Percentiles rank a stretch among this genome's conserved stretches.
These are phyloP conservation scores for Seriola rivoliana DNA, from an alignment of 2,113 vertebrate genomes.

Conservation along the genomic window DNA sequence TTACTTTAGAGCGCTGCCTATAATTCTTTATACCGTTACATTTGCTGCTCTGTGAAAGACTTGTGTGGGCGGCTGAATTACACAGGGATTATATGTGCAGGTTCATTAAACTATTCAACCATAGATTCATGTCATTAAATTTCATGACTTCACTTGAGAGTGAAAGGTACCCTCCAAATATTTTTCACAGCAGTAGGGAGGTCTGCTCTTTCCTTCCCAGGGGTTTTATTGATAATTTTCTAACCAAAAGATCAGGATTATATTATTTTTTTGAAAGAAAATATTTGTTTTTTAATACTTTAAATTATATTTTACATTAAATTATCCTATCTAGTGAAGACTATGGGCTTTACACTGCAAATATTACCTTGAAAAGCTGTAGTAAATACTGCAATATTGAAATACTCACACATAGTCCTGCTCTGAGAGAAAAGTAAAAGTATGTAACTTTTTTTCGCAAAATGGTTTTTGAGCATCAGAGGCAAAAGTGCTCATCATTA, in stretches of 20 bases:
- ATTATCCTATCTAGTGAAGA: neutral
- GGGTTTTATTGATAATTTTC: conserved; percentile 53
- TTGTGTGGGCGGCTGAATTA: conserved; percentile 56
- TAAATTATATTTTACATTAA: neutral
- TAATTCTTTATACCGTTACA: conserved; percentile 57
- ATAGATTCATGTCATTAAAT: conserved; percentile 54
- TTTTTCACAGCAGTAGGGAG: conserved; percentile 40
- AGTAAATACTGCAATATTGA: neutral
- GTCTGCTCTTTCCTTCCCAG: conserved; percentile 27
- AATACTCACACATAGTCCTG: neutral
- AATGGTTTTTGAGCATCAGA: too few species aligned
- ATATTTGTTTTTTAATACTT: neutral
- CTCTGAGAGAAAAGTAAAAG: neutral
- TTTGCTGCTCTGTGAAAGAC: conserved; percentile 43
- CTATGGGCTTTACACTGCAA: neutral
- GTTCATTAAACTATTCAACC: conserved; percentile 71
- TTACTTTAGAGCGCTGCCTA: conserved; percentile 31
- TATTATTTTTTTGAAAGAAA: conserved; percentile 2
- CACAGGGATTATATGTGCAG: conserved; percentile 58
- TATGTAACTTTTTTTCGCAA: neutral
- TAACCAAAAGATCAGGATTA: conserved; percentile 5
- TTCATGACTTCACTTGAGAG: conserved; percentile 50
- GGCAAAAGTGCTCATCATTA: neutral
- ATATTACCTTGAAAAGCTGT: neutral
- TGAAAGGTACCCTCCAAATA: conserved; percentile 45